Conservation (phyloP, 2,113 vertebrate genomes). For the Oxyruncus cristatus region DNA sequence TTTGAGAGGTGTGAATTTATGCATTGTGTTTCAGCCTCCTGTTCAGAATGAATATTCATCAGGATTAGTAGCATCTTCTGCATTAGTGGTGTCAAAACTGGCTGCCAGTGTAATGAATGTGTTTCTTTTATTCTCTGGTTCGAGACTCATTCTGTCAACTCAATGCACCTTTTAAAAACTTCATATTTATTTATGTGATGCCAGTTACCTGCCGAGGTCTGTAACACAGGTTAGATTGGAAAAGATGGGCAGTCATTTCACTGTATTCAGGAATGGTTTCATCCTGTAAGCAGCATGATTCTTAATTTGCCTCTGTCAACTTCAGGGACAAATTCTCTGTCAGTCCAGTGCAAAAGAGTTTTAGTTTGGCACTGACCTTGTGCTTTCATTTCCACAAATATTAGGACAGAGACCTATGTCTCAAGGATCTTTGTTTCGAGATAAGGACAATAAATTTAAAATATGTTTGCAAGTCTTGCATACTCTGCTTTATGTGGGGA, state of each 20-base stretch:
- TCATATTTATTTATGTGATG: neutral
- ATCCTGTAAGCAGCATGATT: neutral
- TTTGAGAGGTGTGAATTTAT: slow-evolving; percentile 55
- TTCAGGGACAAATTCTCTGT: neutral
- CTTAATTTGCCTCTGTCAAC: neutral
- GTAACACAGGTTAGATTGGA: neutral
- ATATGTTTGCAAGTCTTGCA: neutral
- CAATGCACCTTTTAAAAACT: neutral
- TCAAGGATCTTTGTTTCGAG: neutral
- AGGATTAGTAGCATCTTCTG: slow-evolving; percentile 22
- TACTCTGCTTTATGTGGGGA: neutral
- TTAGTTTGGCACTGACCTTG: neutral
- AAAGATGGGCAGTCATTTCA: neutral
- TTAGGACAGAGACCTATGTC: neutral
- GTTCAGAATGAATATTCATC: slow-evolving; percentile 26
- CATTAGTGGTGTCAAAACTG: neutral
- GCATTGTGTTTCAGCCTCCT: neutral
- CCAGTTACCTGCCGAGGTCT: neutral
- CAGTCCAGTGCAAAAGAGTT: neutral
- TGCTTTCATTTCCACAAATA: neutral
- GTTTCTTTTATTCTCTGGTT: neutral
- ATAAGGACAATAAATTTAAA: neutral
- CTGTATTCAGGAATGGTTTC: neutral
- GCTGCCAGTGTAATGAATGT: neutral
- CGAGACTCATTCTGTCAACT: neutral